These are phyloP conservation scores for Mirza zaza DNA, from an alignment of 2,113 vertebrate species.

Conservation along the genomic window DNA sequence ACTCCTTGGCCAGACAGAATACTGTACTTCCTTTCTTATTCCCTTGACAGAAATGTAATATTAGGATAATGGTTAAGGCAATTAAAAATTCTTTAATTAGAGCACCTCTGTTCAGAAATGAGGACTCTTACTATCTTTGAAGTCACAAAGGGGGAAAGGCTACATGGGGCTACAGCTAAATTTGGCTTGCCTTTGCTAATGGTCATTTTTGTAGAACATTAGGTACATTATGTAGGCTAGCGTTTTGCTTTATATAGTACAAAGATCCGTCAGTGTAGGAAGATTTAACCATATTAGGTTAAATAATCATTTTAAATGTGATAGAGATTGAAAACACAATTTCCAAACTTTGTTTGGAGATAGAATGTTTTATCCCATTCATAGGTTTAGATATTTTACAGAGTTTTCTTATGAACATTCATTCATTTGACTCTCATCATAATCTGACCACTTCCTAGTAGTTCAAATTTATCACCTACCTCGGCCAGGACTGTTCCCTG, in stretches of 20 bases:
- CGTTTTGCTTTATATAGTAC: constrained; percentile 20
- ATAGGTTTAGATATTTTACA: not conserved
- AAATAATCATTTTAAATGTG: not conserved
- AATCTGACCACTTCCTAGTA: not conserved
- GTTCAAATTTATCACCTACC: not conserved
- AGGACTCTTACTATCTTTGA: constrained; percentile 48
- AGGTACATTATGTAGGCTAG: constrained; percentile 28
- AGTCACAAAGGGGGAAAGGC: not conserved
- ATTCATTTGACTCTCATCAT: not conserved
- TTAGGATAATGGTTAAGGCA: constrained; percentile 38
- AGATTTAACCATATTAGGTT: not conserved
- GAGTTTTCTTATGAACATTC: not conserved
- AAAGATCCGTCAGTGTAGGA: not conserved
- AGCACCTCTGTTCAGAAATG: constrained; percentile 53
- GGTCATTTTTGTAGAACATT: constrained; percentile 56
- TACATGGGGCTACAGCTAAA: constrained; percentile 6
- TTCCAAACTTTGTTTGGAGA: not conserved
- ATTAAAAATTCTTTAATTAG: constrained; percentile 62
- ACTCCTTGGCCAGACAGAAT: constrained; percentile 33
- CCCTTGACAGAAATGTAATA: not conserved
- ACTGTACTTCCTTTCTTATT: constrained; percentile 3
- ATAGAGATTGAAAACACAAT: not conserved
- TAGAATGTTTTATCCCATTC: not conserved
- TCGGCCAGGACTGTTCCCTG: not conserved
- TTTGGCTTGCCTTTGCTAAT: constrained; percentile 48